Base-by-base conservation (phyloP, 2,888 invertebrate genomes). In the Heteropelma amictum region DNA sequence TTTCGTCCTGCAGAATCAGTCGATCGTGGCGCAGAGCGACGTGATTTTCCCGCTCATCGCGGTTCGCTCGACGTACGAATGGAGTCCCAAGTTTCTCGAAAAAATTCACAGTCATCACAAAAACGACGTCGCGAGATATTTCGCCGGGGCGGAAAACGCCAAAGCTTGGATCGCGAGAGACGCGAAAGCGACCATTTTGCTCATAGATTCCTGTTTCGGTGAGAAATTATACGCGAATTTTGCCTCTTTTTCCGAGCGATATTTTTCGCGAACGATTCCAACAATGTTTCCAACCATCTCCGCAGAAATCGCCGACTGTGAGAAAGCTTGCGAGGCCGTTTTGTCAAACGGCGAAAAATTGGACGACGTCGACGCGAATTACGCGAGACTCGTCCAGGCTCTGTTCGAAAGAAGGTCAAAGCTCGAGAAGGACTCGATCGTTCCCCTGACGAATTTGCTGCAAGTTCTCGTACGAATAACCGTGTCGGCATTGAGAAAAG, bases 91-190 rank as follows among this genome's bases (percentile, higher is more conserved):
- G 21, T 88, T 93, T 23, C 84, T 94, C 2, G 82, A 85, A 19
- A 90, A 88, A 56, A 89, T 94, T 63, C 93, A 91, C 82, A 89
- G 91, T 47, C 90, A 92, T 81, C 93, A 93, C 78, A 92, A 93
- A 86, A 88, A 90, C 0, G 92, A 93, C 76, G 92, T 95, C 33
- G 86, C 90, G 56, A 93, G 93, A 86, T 89, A 85, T 69, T 76
- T 88, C n/a, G 78, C 71, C 6, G 81, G 83, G 30, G 80, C 83
- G 1, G 72, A 70, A 40, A 65, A 71, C 14, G 70, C 73, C 12
- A 78, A 77, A 17, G 10, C 51, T 17, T 89, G 87, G 85, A 79
- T 89, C 68, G 77, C 79, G 60, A 91, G 92, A 65, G 92, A 93
- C 84, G 90, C 92, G 69, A 85, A 89, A 61, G 91, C 93, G n/a